Conservation (phyloP, 2,797 vertebrate genomes). For the Esox lucius region DNA sequence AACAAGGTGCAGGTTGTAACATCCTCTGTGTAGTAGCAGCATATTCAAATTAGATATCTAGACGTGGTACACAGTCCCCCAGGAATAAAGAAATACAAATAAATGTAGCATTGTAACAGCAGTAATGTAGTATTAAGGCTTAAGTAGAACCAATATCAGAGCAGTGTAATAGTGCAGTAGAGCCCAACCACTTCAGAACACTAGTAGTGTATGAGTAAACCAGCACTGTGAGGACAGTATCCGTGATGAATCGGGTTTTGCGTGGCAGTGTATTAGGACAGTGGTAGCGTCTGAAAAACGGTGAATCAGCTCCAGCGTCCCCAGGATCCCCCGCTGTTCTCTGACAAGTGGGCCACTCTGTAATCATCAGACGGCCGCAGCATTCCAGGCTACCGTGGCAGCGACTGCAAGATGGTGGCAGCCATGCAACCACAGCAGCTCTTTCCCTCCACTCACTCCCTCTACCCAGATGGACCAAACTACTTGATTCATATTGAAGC, state of each 20-base stretch:
- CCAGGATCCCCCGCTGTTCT: constrained; percentile 44
- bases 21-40: background rate
- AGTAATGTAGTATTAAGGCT: background rate
- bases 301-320: constrained; percentile 39
- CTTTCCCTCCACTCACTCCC: background rate
- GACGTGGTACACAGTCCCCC: no score
- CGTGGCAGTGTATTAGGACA: background rate
- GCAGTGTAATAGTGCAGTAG: background rate
- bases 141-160: background rate
- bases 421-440: background rate
- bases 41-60: no score
- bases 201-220: background rate
- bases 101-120: background rate
- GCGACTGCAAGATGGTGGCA: background rate
- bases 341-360: constrained; percentile 49
- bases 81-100: no score
- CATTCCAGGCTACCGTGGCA: background rate
- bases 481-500: background rate
- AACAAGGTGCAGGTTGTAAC: background rate
- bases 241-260: background rate
- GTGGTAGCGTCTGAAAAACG: constrained; percentile 37
- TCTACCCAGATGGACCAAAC: no score
- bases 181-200: no score
- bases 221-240: background rate
- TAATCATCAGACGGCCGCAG: constrained; percentile 43